These are phyloP conservation scores for Phaenicophaeus curvirostris DNA, from an alignment of 2,797 vertebrate species.

Conservation along the genomic window DNA sequence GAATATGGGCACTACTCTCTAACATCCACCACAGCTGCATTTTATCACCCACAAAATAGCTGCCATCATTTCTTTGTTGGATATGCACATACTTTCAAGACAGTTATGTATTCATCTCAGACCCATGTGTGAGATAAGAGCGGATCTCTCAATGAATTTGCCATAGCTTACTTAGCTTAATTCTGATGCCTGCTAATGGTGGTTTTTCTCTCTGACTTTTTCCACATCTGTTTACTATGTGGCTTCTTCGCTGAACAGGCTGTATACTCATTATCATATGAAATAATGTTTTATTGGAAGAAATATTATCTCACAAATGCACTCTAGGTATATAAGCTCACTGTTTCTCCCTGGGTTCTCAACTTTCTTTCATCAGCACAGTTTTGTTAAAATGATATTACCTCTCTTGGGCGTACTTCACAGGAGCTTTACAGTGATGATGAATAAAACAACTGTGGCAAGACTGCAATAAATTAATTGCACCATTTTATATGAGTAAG, in stretches of 20 bases:
- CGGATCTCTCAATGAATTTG: background rate
- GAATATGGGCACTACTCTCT: accelerated
- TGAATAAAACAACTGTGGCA: constrained; percentile 76
- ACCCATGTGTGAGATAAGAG: background rate
- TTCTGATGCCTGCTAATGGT: background rate
- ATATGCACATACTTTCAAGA: background rate
- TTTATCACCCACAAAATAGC: background rate
- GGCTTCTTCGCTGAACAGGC: background rate
- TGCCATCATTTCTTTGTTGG: background rate
- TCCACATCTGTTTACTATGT: background rate
- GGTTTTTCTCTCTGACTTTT: background rate
- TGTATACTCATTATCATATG: background rate
- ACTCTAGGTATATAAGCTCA: background rate
- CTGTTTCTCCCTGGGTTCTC: constrained; percentile 32
- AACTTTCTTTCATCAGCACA: constrained; percentile 60
- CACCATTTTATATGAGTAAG: constrained; percentile 56
- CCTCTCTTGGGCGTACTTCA: constrained; percentile 66
- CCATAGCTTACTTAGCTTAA: background rate
- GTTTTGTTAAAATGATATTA: constrained; percentile 69
- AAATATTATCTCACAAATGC: constrained; percentile 43
- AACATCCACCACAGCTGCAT: background rate
- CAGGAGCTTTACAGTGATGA: constrained; percentile 43
- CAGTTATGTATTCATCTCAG: background rate
- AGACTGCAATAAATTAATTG: constrained; percentile 73
- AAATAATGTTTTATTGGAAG: constrained; percentile 9